Evolutionary conservation across 2,888 invertebrate genomes (phyloP).

Genomic region (Seira musarum): DNA sequence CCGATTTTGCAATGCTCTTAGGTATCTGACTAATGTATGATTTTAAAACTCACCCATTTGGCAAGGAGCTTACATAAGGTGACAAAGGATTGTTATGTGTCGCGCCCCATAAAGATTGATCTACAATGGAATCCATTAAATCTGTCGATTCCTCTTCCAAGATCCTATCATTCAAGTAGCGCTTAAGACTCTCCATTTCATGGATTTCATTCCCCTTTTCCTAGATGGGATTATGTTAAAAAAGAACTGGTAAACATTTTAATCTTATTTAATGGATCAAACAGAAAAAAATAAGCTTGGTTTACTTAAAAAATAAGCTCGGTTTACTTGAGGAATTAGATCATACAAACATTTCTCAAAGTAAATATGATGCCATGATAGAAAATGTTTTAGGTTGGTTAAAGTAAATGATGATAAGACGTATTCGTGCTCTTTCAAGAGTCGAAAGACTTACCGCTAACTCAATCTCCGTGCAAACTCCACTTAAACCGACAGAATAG

Average conservation of each 20-base stretch:
- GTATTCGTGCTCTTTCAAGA: background rate
- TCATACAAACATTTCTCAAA: too few species aligned
- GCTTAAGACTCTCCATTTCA: conserved; percentile 43
- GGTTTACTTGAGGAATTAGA: too few species aligned
- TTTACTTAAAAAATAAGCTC: too few species aligned
- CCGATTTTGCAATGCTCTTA: too few species aligned
- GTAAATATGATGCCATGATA: too few species aligned
- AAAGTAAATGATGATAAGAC: too few species aligned
- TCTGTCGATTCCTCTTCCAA: conserved; percentile 52
- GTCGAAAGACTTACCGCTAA: background rate
- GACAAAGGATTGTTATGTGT: background rate
- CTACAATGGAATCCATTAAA: conserved; percentile 55
- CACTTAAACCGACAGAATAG: conserved; percentile 53
- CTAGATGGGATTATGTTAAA: too few species aligned
- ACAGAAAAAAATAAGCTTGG: background rate
- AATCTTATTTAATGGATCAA: too few species aligned
- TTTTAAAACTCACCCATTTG: conserved; percentile 43
- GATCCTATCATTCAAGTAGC: conserved; percentile 33
- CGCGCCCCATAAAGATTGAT: conserved; percentile 50
- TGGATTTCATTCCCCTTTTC: conserved; percentile 32
- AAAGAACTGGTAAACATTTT: too few species aligned
- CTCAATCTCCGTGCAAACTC: conserved; percentile 64
- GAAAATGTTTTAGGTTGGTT: too few species aligned
- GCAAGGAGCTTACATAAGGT: conserved; percentile 21
- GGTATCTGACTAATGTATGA: too few species aligned